phyloP scores from a whole-genome alignment of 2,797 vertebrate genomes.

The Etheostoma nigrum region DNA sequence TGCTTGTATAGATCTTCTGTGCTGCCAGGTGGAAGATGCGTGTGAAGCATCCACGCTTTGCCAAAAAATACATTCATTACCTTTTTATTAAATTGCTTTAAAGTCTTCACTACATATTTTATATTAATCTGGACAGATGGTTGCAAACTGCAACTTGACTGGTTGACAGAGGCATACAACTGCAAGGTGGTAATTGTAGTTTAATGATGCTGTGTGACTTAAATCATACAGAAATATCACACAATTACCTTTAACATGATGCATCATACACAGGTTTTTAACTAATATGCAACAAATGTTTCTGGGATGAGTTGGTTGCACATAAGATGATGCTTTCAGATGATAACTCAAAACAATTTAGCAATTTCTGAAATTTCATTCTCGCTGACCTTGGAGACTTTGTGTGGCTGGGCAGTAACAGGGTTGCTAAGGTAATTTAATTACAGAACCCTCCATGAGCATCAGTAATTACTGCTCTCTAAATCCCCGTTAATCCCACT shows the following conservation, averaged over 20 bases:
- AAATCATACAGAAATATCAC: neutral
- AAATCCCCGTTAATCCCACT: slow-evolving; percentile 83
- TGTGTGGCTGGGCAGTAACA: slow-evolving; percentile 56
- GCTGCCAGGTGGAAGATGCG: too few relatives aligned
- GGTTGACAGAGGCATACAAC: too few relatives aligned
- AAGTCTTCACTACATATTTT: too few relatives aligned
- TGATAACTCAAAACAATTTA: slow-evolving; percentile 22
- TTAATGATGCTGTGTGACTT: neutral
- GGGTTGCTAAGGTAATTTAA: slow-evolving; percentile 84
- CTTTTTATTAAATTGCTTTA: too few relatives aligned
- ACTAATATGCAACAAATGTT: neutral
- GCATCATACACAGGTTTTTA: neutral
- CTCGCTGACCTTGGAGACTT: slow-evolving; percentile 58
- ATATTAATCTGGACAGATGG: too few relatives aligned
- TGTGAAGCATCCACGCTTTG: too few relatives aligned
- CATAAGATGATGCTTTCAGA: neutral
- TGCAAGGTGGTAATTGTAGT: too few relatives aligned
- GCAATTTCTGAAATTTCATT: slow-evolving; percentile 23
- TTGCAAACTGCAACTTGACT: too few relatives aligned
- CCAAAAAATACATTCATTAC: too few relatives aligned
- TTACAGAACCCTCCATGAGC: slow-evolving; percentile 76
- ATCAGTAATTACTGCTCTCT: slow-evolving; percentile 81
- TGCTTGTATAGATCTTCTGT: too few relatives aligned
- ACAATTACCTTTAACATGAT: neutral
- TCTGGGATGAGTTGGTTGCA: neutral